phyloP scores from a whole-genome alignment of 2,888 invertebrate genomes.

The Odiellus spinosus region DNA sequence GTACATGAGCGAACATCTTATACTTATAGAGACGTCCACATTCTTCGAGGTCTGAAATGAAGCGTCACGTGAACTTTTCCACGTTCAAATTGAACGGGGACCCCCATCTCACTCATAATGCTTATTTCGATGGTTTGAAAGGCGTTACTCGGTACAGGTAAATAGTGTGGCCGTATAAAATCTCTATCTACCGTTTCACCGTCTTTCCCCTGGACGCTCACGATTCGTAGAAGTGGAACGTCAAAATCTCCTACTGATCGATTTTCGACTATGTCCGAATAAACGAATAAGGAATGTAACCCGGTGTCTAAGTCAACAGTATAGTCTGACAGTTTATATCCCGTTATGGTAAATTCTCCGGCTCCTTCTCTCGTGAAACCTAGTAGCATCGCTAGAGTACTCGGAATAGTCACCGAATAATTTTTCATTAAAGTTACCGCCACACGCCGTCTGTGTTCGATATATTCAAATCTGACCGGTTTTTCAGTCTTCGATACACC shows the following conservation, averaged over 20 bases:
- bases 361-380: too few species aligned
- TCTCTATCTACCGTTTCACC: neutral
- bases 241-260: slow-evolving; percentile 19
- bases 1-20: too few species aligned
- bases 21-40: neutral
- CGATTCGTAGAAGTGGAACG: slow-evolving; percentile 21
- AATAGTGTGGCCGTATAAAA: slow-evolving; percentile 5
- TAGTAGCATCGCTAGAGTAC: too few species aligned
- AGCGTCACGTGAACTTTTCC: slow-evolving; percentile 5
- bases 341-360: too few species aligned
- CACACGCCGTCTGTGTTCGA: too few species aligned
- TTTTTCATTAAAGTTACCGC: too few species aligned
- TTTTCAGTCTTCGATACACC: too few species aligned
- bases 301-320: neutral
- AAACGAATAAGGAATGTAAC: slow-evolving; percentile 14
- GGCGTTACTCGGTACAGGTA: slow-evolving; percentile 3
- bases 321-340: neutral
- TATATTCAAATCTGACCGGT: too few species aligned
- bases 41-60: neutral
- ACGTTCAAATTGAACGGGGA: slow-evolving; percentile 5
- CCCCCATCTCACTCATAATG: slow-evolving; percentile 6
- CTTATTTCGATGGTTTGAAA: slow-evolving; percentile 10
- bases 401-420: too few species aligned
- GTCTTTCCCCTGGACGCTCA: slow-evolving; percentile 13
- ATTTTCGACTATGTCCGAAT: slow-evolving; percentile 22